Conservation (phyloP, 2,113 vertebrate genomes). For the Phylloscopus trochiloides region DNA sequence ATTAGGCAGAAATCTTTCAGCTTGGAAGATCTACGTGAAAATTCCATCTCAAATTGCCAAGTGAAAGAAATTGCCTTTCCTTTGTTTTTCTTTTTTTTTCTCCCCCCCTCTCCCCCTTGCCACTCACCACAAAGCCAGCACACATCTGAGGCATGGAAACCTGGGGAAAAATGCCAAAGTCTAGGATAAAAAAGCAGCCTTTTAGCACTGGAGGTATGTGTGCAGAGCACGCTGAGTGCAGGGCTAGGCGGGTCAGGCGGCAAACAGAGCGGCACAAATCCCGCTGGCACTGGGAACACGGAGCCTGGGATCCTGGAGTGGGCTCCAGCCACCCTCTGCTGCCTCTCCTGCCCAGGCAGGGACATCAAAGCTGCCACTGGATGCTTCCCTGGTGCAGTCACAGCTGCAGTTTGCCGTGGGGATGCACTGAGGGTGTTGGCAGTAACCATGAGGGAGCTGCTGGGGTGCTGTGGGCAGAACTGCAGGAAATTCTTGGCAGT, state of each 20-base stretch:
- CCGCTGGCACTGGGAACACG: fast-evolving
- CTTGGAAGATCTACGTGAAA: neutral
- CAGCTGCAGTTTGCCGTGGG: neutral
- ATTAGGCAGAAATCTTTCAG: neutral
- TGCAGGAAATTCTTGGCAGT: neutral
- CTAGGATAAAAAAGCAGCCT: neutral
- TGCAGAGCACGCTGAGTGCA: neutral
- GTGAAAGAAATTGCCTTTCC: neutral
- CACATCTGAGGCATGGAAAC: neutral
- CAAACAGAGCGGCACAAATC: neutral
- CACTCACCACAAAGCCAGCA: neutral
- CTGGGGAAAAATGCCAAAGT: neutral
- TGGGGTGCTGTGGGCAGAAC: neutral
- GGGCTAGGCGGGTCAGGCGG: fast-evolving
- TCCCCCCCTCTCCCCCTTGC: fast-evolving
- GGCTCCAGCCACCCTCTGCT: neutral
- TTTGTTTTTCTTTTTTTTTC: neutral
- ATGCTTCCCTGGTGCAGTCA: neutral
- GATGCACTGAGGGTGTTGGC: neutral
- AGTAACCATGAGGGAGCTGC: neutral
- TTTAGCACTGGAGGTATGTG: neutral
- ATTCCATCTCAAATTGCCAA: neutral
- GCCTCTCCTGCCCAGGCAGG: fast-evolving
- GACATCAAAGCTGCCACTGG: neutral
- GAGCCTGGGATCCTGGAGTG: neutral